phyloP scores from a whole-genome alignment of 2,888 invertebrate genomes.

The Trissonchulus sp. region DNA sequence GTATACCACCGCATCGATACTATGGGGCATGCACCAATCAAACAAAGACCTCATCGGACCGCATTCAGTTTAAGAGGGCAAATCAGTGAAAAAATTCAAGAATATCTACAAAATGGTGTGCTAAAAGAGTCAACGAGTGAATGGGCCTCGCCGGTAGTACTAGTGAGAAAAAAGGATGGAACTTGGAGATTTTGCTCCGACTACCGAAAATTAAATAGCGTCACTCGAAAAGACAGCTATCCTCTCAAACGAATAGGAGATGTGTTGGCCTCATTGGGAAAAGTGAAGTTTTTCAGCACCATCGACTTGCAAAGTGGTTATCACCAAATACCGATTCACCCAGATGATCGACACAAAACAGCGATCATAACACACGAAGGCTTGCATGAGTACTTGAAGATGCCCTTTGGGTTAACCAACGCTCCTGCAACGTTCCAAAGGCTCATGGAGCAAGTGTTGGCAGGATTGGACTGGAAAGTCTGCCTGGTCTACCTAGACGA shows the following conservation, averaged over 20 bases:
- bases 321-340: slow-evolving; percentile 33
- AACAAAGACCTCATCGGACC: slow-evolving; percentile 23
- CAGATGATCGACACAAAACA: slow-evolving; percentile 37
- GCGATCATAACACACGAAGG: slow-evolving; percentile 40
- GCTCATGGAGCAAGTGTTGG: slow-evolving; percentile 50
- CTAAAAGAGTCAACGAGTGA: neutral
- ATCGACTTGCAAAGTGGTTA: too few relatives aligned
- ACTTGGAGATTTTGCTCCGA: too few relatives aligned
- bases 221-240: too few relatives aligned
- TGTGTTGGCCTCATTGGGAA: too few relatives aligned
- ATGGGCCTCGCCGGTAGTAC: slow-evolving; percentile 4
- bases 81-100: neutral
- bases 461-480: slow-evolving; percentile 31
- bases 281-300: too few relatives aligned
- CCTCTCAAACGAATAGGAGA: too few relatives aligned
- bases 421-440: slow-evolving; percentile 43
- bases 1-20: neutral
- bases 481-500: slow-evolving; percentile 10
- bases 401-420: slow-evolving; percentile 39
- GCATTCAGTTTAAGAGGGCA: neutral
- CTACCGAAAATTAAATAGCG: too few relatives aligned
- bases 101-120: neutral
- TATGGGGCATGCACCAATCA: neutral
- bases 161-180: slow-evolving; percentile 20
- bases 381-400: slow-evolving; percentile 38